phyloP scores from a whole-genome alignment of 2,888 invertebrate genomes.

The Oscheius myriophilus region DNA sequence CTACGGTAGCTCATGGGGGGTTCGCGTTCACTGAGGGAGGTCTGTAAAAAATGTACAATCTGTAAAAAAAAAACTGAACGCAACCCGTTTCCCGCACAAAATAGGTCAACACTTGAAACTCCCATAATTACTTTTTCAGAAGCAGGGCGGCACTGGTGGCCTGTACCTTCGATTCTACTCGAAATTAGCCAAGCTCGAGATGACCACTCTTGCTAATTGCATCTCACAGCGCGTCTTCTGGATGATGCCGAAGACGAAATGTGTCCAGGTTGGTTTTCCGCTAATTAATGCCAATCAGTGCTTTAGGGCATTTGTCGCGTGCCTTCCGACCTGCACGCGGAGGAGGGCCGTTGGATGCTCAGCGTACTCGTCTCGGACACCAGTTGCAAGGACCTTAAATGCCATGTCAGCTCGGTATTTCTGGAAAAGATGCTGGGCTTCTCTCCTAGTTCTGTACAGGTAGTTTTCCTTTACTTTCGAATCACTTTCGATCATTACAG shows the following conservation, averaged over 20 bases:
- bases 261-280: neutral
- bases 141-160: too few species aligned
- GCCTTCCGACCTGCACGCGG: constrained; percentile 3
- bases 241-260: constrained; percentile 10
- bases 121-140: too few species aligned
- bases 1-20: too few species aligned
- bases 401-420: constrained; percentile 6
- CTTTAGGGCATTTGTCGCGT: constrained; percentile 9
- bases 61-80: too few species aligned
- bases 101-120: too few species aligned
- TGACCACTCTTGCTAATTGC: neutral
- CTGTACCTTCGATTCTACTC: too few species aligned
- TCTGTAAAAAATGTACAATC: too few species aligned
- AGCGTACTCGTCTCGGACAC: constrained; percentile 1
- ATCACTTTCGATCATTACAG: neutral
- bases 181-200: too few species aligned
- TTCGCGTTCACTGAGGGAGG: too few species aligned
- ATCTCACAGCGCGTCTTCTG: neutral
- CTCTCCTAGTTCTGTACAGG: neutral
- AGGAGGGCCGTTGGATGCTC: constrained; percentile 9
- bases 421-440: constrained; percentile 19
- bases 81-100: too few species aligned
- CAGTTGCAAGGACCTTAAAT: neutral
- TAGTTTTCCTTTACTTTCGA: neutral
- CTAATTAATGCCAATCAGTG: neutral